Evolutionary conservation across 2,888 invertebrate species (phyloP), one percentile per base, ranked within the genome.

Genomic region (Tenodera sinensis): DNA sequence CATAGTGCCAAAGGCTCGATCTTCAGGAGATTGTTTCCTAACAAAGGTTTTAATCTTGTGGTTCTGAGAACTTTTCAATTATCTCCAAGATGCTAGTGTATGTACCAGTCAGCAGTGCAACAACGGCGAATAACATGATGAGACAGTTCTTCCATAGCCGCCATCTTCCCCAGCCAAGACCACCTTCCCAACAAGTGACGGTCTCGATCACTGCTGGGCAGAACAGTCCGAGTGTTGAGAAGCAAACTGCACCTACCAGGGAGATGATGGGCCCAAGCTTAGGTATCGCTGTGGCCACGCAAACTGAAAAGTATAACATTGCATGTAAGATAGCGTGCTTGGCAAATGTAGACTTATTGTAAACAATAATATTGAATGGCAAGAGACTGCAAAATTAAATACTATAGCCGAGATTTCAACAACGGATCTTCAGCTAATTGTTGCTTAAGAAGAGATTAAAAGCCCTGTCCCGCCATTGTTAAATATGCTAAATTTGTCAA

Each of bases 221-320:
- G 85, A 91, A 89, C 27, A 91, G 90, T 4, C 91, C 91, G 30
- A 91, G 85, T 81, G 90, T 90, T 15, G 91, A 91, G 87, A 90
- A 90, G 89, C 89, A 90, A 20, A 91, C 83, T 28, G 90, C 89
- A 25, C 91, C 91, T 6, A 91, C 89, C 88, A 91, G 89, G n/a
- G 90, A 89, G 88, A 91, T 91, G 85, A 91, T 86, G 25, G 90
- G 91, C 2, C 89, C 90, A 85, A 91, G 86, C 86, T 90, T 87
- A 14, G 91, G 91, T n/a, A 91, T 89, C 14, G 91, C 91, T 27
- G 88, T 85, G 12, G 91, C 90, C 7, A 91, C 88, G 27, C n/a
- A 83, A 81, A 89, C 90, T 90, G 89, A 8, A 89, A 88, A 20
- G 54, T 34, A 89, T 27, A 28, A 8, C 6, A 71, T 14, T 15